These are phyloP conservation scores for Cetoscarus ocellatus DNA, from an alignment of 2,797 vertebrate genomes.

Conservation along the genomic window DNA sequence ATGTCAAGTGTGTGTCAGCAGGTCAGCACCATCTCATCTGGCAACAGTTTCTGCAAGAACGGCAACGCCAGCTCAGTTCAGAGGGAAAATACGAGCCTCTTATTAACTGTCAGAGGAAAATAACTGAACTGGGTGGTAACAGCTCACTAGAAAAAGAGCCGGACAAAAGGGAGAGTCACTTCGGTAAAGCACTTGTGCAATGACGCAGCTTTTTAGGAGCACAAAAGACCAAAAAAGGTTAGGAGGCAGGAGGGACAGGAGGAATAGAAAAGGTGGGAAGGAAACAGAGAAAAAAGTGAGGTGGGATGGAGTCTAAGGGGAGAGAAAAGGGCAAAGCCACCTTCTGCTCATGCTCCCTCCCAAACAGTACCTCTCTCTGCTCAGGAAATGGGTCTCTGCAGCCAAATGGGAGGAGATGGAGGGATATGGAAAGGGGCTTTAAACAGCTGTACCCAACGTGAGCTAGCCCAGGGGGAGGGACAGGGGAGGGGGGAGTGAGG, in stretches of 20 bases:
- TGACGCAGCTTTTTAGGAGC: conserved; percentile 39
- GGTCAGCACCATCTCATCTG: conserved; percentile 75
- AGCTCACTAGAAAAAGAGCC: conserved; percentile 20
- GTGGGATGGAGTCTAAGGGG: conserved; percentile 28
- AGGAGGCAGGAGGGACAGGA: conserved; percentile 7
- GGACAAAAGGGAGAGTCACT: conserved; percentile 18
- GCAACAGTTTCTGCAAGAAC: conserved; percentile 64
- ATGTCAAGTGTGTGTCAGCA: conserved; percentile 44
- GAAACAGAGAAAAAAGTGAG: conserved; percentile 40
- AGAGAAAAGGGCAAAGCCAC: conserved; percentile 86
- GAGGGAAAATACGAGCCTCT: conserved; percentile 39
- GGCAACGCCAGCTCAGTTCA: conserved; percentile 35
- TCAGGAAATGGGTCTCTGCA: conserved; percentile 68
- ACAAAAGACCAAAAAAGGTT: conserved; percentile 39
- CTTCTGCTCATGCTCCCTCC: conserved; percentile 52
- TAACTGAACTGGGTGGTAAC: conserved; percentile 61
- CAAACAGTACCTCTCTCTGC: conserved; percentile 72
- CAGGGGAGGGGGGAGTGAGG: conserved; percentile 10
- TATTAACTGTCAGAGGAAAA: conserved; percentile 62
- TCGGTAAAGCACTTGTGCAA: conserved; percentile 14
- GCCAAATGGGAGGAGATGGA: conserved; percentile 41
- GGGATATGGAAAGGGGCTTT: conserved; percentile 1
- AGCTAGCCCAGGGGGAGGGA: conserved; percentile 33
- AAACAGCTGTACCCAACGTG: conserved; percentile 59
- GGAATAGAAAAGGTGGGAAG: conserved; percentile 28